These are phyloP conservation scores for Aspiorhynchus laticeps DNA, from an alignment of 2,113 vertebrate species.

Conservation along the genomic window DNA sequence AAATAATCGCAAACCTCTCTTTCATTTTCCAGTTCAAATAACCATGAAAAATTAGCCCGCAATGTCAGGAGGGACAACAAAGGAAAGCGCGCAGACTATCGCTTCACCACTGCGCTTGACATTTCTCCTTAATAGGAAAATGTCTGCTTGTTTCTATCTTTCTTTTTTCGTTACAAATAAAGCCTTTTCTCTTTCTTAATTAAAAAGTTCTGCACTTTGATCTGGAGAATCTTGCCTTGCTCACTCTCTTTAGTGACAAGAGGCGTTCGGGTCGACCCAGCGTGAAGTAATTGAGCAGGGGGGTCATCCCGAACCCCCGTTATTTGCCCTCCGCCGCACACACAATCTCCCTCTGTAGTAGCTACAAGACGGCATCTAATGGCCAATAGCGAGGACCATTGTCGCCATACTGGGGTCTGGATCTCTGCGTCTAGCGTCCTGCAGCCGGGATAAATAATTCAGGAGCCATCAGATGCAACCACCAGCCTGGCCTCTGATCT, in stretches of 20 bases:
- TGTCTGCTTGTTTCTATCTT: conserved; percentile 74
- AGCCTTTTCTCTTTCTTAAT: conserved; percentile 70
- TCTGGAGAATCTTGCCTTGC: conserved; percentile 68
- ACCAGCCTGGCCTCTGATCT: conserved; percentile 44
- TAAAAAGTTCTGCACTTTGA: conserved; percentile 76
- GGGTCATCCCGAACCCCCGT: conserved; percentile 36
- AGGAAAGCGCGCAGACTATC: conserved; percentile 79
- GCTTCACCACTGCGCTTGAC: conserved; percentile 78
- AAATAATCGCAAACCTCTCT: conserved; percentile 95
- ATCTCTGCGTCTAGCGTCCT: conserved; percentile 70
- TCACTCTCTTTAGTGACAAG: conserved; percentile 54
- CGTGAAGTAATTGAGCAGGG: conserved; percentile 50
- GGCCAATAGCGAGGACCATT: conserved; percentile 65
- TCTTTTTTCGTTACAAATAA: conserved; percentile 62
- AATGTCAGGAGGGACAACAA: conserved; percentile 92
- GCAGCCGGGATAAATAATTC: conserved; percentile 76
- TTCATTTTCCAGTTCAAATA: conserved; percentile 98
- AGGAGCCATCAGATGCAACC: conserved; percentile 73
- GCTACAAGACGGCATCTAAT: conserved; percentile 55
- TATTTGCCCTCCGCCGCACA: conserved; percentile 56
- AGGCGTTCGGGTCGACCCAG: neutral
- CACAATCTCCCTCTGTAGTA: conserved; percentile 50
- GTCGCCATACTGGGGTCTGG: conserved; percentile 66
- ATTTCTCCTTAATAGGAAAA: conserved; percentile 84
- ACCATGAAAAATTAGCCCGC: conserved; percentile 99